These are phyloP conservation scores for Diplodus sargus DNA, from an alignment of 2,797 vertebrate genomes.

Conservation along the genomic window DNA sequence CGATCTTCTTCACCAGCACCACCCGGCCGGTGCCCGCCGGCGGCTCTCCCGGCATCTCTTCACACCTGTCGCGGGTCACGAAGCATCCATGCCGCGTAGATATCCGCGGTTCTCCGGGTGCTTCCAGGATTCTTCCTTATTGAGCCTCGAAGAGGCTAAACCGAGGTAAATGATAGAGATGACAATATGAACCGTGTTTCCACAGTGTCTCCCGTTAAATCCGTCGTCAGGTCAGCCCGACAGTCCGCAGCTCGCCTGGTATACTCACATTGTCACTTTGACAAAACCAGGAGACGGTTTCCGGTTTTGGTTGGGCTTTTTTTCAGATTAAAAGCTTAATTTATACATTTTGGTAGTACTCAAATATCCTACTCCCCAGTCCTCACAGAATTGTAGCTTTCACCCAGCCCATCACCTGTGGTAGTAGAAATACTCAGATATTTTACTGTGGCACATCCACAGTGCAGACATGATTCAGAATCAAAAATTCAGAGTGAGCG, in stretches of 20 bases:
- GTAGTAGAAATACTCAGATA: too few species aligned
- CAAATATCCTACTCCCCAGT: background rate
- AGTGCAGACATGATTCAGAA: background rate
- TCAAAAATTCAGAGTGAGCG: too few species aligned
- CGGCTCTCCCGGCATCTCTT: slow-evolving; percentile 75
- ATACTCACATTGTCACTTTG: background rate
- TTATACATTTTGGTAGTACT: background rate
- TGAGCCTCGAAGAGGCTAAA: slow-evolving; percentile 55
- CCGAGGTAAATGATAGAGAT: background rate
- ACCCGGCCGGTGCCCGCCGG: slow-evolving; percentile 72
- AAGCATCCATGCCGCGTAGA: slow-evolving; percentile 83
- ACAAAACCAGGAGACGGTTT: fast-evolving
- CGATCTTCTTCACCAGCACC: slow-evolving; percentile 85
- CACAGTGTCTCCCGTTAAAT: background rate
- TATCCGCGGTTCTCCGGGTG: slow-evolving; percentile 78
- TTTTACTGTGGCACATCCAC: background rate
- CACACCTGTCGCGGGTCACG: slow-evolving; percentile 78
- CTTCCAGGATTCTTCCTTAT: slow-evolving; percentile 82
- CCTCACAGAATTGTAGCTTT: background rate
- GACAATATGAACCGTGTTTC: background rate
- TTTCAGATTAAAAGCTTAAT: slow-evolving; percentile 35
- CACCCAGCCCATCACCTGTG: background rate
- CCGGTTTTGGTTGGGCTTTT: slow-evolving; percentile 6
- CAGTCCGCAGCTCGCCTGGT: slow-evolving; percentile 3
- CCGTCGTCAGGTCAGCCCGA: background rate